phyloP scores from a whole-genome alignment of 92 coral and sea anemone species.

The Plumapathes pennacea region DNA sequence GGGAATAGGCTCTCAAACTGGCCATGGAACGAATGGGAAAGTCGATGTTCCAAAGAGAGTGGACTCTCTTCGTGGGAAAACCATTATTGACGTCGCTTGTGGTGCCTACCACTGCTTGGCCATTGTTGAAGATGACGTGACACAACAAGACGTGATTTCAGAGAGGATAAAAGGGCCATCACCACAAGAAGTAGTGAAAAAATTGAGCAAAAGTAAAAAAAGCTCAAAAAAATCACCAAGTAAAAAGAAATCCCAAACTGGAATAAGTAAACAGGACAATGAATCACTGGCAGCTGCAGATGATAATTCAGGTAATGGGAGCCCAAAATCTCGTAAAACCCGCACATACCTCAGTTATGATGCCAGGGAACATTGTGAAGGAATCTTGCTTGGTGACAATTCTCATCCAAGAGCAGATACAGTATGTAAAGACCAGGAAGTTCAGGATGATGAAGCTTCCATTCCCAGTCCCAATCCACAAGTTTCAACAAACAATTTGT shows the following conservation, averaged over 20 bases:
- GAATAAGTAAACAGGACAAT: constrained; percentile 13
- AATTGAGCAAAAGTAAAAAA: constrained; percentile 18
- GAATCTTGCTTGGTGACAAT: too few relatives aligned
- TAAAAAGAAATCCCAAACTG: constrained; percentile 39
- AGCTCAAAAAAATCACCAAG: constrained; percentile 12
- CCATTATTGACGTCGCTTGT: constrained; percentile 67
- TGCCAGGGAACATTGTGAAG: too few relatives aligned
- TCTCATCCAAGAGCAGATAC: neutral
- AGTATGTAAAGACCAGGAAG: neutral
- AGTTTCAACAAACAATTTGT: neutral
- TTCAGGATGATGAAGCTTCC: neutral
- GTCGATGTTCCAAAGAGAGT: constrained; percentile 57
- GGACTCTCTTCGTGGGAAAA: constrained; percentile 66
- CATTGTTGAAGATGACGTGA: constrained; percentile 42
- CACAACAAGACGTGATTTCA: too few relatives aligned
- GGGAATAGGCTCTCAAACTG: constrained; percentile 89
- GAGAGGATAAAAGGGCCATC: too few relatives aligned
- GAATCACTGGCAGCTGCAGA: too few relatives aligned
- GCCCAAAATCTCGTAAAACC: too few relatives aligned
- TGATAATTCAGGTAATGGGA: too few relatives aligned
- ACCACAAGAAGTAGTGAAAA: neutral
- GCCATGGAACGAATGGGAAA: constrained; percentile 64
- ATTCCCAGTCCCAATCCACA: neutral
- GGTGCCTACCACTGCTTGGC: constrained; percentile 95
- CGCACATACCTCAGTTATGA: too few relatives aligned